Conservation (phyloP, 2,888 invertebrate species). For the Cheiracanthium punctorium region DNA sequence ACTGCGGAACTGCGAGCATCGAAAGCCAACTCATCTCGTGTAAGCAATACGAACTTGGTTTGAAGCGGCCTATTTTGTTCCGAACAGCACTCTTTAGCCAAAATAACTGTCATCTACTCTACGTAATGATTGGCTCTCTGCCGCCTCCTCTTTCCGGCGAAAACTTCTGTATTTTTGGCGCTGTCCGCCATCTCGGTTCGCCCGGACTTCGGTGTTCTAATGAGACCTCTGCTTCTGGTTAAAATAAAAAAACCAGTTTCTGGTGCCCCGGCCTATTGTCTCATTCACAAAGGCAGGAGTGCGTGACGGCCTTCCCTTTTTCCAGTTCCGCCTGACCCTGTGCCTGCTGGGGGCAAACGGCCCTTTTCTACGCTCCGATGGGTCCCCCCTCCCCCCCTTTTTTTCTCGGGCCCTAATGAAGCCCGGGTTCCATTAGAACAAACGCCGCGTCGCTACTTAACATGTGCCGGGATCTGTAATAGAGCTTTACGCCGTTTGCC, state of each 20-base stretch:
- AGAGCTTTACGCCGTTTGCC: conserved; percentile 6
- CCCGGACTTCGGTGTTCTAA: conserved; percentile 18
- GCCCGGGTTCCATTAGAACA: conserved; percentile 28
- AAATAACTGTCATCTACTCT: too few species aligned
- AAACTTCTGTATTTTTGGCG: background rate
- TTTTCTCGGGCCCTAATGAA: background rate
- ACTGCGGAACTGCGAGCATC: too few species aligned
- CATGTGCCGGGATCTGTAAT: conserved; percentile 22
- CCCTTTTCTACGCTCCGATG: conserved; percentile 60
- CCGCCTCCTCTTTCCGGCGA: too few species aligned
- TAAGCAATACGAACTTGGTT: too few species aligned
- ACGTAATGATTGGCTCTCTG: too few species aligned
- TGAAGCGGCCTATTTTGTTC: too few species aligned
- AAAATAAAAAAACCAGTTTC: conserved; percentile 65
- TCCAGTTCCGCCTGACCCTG: conserved; percentile 67
- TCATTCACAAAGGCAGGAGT: conserved; percentile 65
- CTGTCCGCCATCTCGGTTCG: background rate
- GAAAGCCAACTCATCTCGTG: too few species aligned
- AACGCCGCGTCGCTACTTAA: conserved; percentile 21
- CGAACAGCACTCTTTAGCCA: too few species aligned
- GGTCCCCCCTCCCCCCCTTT: background rate
- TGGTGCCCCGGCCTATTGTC: conserved; percentile 54
- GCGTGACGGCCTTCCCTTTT: conserved; percentile 51
- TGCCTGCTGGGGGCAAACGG: conserved; percentile 67
- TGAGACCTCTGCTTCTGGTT: conserved; percentile 40